Conservation (phyloP, 1,140 invertebrate species). For the Drosophila tsacasi region DNA sequence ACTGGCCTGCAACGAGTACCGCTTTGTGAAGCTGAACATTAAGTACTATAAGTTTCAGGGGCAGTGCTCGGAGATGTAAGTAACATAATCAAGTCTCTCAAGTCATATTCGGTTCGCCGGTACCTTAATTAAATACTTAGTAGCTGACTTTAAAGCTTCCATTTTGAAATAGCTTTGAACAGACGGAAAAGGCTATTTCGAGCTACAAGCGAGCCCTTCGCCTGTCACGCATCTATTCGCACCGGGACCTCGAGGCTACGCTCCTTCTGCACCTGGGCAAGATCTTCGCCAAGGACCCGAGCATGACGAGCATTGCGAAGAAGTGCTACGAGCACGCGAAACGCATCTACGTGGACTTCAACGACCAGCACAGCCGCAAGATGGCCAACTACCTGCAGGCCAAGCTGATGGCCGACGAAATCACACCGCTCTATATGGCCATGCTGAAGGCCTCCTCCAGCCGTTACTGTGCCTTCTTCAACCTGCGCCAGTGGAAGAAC, state of each 20-base stretch:
- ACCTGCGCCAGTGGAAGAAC: slow-evolving; percentile 79
- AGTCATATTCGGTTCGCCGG: no score
- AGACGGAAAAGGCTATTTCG: slow-evolving; percentile 53
- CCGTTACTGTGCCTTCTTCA: slow-evolving; percentile 71
- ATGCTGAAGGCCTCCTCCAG: slow-evolving; percentile 67
- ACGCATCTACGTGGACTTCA: slow-evolving; percentile 73
- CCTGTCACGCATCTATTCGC: slow-evolving; percentile 45
- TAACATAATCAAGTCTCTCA: no score
- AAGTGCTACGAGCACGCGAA: slow-evolving; percentile 74
- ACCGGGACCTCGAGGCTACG: slow-evolving; percentile 52
- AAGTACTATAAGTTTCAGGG: slow-evolving; percentile 65
- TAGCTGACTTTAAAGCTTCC: no score
- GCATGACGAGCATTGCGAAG: slow-evolving; percentile 57
- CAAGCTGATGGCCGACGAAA: slow-evolving; percentile 75
- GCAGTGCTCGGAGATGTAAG: slow-evolving; percentile 62
- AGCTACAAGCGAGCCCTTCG: slow-evolving; percentile 63
- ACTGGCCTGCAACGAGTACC: slow-evolving; percentile 56
- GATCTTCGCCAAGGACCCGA: slow-evolving; percentile 61
- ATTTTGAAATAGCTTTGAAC: slow-evolving; percentile 37
- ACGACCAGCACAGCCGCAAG: slow-evolving; percentile 66
- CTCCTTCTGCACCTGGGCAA: slow-evolving; percentile 68
- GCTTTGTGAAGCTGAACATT: slow-evolving; percentile 69
- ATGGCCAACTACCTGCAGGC: slow-evolving; percentile 69
- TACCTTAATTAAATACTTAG: no score
- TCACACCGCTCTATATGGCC: slow-evolving; percentile 75